A percentile compares a stretch with the other conserved stretches of the same genome.
Evolutionary conservation across 2,797 vertebrate species (phyloP).

Genomic region (Manis javanica): DNA sequence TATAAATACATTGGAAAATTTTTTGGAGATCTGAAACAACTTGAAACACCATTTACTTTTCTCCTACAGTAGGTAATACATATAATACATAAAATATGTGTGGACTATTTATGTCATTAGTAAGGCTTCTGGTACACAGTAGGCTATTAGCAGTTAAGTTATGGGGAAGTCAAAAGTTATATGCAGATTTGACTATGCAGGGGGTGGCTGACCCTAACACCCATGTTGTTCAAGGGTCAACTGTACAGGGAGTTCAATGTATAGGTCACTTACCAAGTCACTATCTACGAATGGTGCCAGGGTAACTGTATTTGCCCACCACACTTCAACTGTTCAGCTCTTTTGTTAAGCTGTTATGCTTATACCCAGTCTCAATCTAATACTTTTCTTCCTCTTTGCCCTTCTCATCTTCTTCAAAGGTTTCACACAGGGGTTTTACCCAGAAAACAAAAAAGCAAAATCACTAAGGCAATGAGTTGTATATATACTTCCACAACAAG

Average conservation of each 20-base stretch:
- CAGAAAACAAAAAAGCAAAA: background rate
- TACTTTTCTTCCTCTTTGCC: slow-evolving; percentile 10
- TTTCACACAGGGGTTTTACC: background rate
- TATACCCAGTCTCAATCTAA: background rate
- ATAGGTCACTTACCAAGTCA: background rate
- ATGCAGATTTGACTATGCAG: too few species aligned
- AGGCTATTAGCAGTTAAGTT: too few species aligned
- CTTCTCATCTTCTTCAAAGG: background rate
- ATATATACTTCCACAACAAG: background rate
- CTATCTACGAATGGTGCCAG: background rate
- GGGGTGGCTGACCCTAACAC: too few species aligned
- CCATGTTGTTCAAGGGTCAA: too few species aligned
- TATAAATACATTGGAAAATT: too few species aligned
- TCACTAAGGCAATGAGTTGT: background rate
- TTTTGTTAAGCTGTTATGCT: background rate
- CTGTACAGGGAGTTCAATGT: background rate
- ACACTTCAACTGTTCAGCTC: background rate
- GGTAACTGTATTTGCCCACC: background rate
- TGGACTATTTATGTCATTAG: too few species aligned
- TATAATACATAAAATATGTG: too few species aligned
- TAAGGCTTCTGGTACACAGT: too few species aligned
- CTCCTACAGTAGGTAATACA: too few species aligned
- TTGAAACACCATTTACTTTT: too few species aligned
- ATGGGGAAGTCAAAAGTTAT: too few species aligned
- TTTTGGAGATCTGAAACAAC: too few species aligned